These are phyloP conservation scores for Passer montanus DNA, from an alignment of 2,113 vertebrate genomes.

Conservation along the genomic window DNA sequence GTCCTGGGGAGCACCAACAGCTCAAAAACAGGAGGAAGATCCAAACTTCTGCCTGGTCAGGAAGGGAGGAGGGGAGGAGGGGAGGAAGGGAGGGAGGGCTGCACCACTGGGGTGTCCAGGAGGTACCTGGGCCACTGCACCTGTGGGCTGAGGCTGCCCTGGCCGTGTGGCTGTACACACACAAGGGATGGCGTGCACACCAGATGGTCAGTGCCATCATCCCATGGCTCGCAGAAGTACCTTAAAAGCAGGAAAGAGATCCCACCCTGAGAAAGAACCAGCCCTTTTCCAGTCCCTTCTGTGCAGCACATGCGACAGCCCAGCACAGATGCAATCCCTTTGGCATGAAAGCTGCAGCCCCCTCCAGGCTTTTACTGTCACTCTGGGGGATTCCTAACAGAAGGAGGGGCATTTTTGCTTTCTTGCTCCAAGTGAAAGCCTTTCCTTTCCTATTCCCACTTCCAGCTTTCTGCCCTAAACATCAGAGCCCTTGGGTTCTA, in stretches of 20 bases:
- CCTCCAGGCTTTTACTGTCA: background rate
- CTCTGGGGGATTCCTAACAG: background rate
- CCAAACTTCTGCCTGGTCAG: background rate
- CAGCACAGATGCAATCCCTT: background rate
- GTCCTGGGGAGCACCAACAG: background rate
- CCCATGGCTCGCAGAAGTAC: accelerated
- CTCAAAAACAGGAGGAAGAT: background rate
- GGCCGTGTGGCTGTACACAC: background rate
- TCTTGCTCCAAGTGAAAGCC: background rate
- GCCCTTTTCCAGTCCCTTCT: background rate
- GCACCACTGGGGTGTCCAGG: accelerated
- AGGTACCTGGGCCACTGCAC: background rate
- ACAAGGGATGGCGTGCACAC: background rate
- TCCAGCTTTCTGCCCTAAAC: accelerated
- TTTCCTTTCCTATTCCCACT: background rate
- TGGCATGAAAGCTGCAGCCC: background rate
- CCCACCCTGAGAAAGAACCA: background rate
- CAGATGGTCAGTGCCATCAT: background rate
- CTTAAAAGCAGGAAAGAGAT: background rate
- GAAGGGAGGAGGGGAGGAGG: too few species aligned
- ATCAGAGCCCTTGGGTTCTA: background rate
- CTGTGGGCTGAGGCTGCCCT: background rate
- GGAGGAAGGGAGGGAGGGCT: too few species aligned
- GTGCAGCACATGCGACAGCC: background rate
- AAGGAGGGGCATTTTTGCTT: background rate